Conservation (phyloP, 2,888 invertebrate genomes). For the Acrobasis suavella region DNA sequence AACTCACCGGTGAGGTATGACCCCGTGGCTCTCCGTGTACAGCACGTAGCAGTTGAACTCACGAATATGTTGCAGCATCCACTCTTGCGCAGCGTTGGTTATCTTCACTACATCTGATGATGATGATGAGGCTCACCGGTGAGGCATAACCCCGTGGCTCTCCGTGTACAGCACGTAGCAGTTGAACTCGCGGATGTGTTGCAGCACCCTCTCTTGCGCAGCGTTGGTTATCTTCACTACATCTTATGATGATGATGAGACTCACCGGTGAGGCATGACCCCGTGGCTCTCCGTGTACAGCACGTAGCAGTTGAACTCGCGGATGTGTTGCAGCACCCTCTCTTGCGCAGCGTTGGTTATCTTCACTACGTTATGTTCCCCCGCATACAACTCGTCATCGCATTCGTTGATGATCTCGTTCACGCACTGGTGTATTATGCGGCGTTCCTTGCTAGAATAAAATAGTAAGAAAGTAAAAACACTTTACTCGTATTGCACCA, state of each 20-base stretch:
- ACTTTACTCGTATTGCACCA: too few species aligned
- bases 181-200: constrained; percentile 15
- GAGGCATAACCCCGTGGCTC: constrained; percentile 12
- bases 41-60: constrained; percentile 44
- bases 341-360: constrained; percentile 29
- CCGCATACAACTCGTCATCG: constrained; percentile 10
- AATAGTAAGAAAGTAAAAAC: not conserved
- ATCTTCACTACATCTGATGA: not conserved
- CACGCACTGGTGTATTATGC: constrained; percentile 42
- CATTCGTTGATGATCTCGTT: constrained; percentile 35
- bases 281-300: constrained; percentile 51
- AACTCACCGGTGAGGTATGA: constrained; percentile 41
- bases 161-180: too few species aligned
- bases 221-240: not conserved
- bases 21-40: constrained; percentile 47
- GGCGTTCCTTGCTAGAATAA: constrained; percentile 43
- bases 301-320: constrained; percentile 41
- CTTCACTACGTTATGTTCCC: not conserved
- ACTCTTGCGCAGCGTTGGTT: constrained; percentile 30
- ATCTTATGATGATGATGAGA: constrained; percentile 2
- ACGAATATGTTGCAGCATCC: constrained; percentile 43
- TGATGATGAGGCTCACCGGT: constrained; percentile 35
- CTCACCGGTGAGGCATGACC: constrained; percentile 42
- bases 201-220: constrained; percentile 20
- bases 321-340: constrained; percentile 45